Evolutionary conservation across 1,140 invertebrate species (phyloP).

Genomic region (Augochlora pura): DNA sequence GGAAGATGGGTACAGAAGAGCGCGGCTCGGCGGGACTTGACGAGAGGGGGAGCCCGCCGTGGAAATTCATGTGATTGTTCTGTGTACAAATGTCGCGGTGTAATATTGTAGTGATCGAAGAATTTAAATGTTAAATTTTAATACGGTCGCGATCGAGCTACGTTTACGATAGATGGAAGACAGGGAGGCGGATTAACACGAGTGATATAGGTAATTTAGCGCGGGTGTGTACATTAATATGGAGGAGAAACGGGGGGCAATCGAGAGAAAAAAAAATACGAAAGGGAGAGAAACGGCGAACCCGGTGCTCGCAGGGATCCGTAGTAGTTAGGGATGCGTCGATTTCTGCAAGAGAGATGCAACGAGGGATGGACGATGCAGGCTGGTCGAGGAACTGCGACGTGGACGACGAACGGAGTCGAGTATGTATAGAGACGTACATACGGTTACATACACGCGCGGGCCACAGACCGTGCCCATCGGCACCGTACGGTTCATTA

Average conservation of each 20-base stretch:
- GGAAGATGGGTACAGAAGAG: conserved; percentile 19
- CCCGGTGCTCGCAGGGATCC: conserved; percentile 64
- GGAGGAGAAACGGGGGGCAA: conserved; percentile 30
- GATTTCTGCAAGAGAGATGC: neutral
- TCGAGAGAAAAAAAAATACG: conserved; percentile 9
- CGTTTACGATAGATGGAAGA: conserved; percentile 51
- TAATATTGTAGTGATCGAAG: conserved; percentile 81
- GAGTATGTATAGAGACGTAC: conserved; percentile 23
- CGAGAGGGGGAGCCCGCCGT: conserved; percentile 5
- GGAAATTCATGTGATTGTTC: conserved; percentile 81
- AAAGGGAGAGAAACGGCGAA: conserved; percentile 1
- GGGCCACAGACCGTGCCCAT: conserved; percentile 18
- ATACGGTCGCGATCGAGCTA: conserved; percentile 79
- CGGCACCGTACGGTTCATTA: conserved; percentile 34
- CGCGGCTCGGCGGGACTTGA: conserved; percentile 16
- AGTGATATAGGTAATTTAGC: conserved; percentile 79
- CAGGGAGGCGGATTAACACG: conserved; percentile 58
- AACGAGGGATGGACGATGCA: conserved; percentile 12
- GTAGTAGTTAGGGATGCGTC: conserved; percentile 38
- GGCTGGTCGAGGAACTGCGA: too few species aligned
- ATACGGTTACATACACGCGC: conserved; percentile 7
- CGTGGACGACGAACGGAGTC: neutral
- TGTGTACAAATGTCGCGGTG: conserved; percentile 81
- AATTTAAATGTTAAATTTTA: conserved; percentile 81
- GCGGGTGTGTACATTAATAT: conserved; percentile 80